Percentiles rank a stretch among this genome's conserved stretches.
phyloP scores from a whole-genome alignment of 2,113 vertebrate species.

The Polypterus senegalus region DNA sequence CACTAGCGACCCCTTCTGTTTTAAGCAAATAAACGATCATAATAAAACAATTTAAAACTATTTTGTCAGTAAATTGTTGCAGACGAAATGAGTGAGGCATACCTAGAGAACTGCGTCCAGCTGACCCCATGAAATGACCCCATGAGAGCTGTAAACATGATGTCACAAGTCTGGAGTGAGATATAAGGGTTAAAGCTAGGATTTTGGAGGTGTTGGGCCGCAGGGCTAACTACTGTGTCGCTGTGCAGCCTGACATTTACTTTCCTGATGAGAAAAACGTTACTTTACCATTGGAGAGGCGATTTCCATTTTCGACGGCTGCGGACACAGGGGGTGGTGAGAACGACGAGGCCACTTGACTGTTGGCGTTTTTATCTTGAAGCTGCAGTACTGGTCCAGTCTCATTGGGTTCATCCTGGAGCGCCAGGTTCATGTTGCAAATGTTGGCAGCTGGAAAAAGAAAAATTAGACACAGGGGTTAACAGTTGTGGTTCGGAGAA shows the following conservation, averaged over 20 bases:
- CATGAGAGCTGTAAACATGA: no score
- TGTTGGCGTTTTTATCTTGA: slow-evolving; percentile 89
- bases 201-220: no score
- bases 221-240: background rate
- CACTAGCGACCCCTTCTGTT: no score
- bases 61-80: no score
- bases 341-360: slow-evolving; percentile 46
- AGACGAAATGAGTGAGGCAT: no score
- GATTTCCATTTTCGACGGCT: slow-evolving; percentile 84
- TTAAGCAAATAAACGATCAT: no score
- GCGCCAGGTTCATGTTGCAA: slow-evolving; percentile 76
- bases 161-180: no score
- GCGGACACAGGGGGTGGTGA: slow-evolving; percentile 46
- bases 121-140: no score
- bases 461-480: background rate
- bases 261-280: slow-evolving; percentile 14
- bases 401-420: slow-evolving; percentile 56
- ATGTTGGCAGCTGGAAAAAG: slow-evolving; percentile 57
- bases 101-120: no score
- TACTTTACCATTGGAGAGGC: slow-evolving; percentile 71
- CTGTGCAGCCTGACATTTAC: slow-evolving; percentile 4
- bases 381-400: slow-evolving; percentile 57
- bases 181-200: no score
- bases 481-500: no score
- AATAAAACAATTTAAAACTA: no score